These are phyloP conservation scores for Mormoops blainvillei DNA, from an alignment of 2,113 vertebrate genomes.

Conservation along the genomic window DNA sequence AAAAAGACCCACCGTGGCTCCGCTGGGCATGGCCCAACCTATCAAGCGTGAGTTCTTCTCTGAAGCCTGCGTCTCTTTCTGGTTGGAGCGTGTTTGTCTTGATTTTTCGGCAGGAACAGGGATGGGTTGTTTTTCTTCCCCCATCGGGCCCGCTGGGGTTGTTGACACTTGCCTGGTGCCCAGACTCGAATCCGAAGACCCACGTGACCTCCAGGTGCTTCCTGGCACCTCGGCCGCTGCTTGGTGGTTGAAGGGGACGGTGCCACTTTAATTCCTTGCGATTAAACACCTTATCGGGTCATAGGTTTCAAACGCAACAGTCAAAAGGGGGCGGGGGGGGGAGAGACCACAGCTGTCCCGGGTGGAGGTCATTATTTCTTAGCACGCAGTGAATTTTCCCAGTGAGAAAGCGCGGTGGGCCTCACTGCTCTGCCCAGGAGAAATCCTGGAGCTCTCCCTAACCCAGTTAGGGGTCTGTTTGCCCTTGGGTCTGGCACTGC, in stretches of 20 bases:
- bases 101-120: not conserved
- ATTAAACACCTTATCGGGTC: constrained; percentile 12
- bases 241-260: not conserved
- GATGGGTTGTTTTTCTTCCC: not conserved
- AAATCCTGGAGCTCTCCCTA: constrained; percentile 65
- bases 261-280: not conserved
- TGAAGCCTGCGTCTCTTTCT: not conserved
- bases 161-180: not conserved
- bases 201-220: not conserved
- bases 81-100: not conserved
- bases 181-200: not conserved
- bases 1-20: not conserved
- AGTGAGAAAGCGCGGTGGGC: constrained; percentile 38
- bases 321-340: not conserved
- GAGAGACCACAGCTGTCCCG: not conserved
- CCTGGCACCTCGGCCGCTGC: rapidly evolving
- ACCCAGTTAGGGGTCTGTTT: constrained; percentile 67
- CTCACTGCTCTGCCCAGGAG: constrained; percentile 24
- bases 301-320: not conserved
- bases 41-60: not conserved
- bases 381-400: not conserved
- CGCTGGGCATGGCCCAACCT: not conserved
- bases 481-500: constrained; percentile 63
- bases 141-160: not conserved
- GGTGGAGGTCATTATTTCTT: constrained; percentile 30